These are phyloP conservation scores for Pseudococcus jackbeardsleyi DNA, from an alignment of 2,888 invertebrate species.

Conservation along the genomic window DNA sequence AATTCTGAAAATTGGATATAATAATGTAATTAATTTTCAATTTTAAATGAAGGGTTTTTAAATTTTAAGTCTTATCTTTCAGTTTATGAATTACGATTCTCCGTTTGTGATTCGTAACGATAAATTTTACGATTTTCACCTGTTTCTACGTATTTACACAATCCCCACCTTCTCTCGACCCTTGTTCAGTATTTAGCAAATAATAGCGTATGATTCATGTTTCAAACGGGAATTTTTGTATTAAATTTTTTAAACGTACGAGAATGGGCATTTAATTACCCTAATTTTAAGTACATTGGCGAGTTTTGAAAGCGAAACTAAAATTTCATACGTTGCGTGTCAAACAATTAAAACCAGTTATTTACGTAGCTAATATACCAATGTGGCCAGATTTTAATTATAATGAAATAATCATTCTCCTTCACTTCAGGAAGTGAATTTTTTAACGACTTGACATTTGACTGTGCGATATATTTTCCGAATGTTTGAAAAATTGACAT, in stretches of 20 bases:
- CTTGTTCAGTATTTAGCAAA: too few species aligned
- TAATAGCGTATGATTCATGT: too few species aligned
- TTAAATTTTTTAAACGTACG: background rate
- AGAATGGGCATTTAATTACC: background rate
- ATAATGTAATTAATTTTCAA: too few species aligned
- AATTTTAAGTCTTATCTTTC: too few species aligned
- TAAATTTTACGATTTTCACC: too few species aligned
- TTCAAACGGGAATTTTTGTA: too few species aligned
- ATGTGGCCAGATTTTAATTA: constrained; percentile 33
- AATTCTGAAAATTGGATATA: too few species aligned
- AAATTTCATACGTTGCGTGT: constrained; percentile 13
- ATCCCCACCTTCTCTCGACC: too few species aligned
- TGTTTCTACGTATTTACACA: too few species aligned
- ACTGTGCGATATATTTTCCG: background rate
- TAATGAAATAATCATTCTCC: constrained; percentile 25
- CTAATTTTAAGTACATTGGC: background rate
- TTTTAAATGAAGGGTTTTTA: too few species aligned
- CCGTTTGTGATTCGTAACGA: too few species aligned
- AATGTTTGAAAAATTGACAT: background rate
- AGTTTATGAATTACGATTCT: too few species aligned
- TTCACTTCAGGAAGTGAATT: constrained; percentile 14
- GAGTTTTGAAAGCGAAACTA: background rate
- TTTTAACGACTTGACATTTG: constrained; percentile 24
- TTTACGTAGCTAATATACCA: background rate
- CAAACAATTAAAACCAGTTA: constrained; percentile 50